Evolutionary conservation across 2,888 invertebrate species (phyloP).

Genomic region (Xanthorhoe spadicearia): DNA sequence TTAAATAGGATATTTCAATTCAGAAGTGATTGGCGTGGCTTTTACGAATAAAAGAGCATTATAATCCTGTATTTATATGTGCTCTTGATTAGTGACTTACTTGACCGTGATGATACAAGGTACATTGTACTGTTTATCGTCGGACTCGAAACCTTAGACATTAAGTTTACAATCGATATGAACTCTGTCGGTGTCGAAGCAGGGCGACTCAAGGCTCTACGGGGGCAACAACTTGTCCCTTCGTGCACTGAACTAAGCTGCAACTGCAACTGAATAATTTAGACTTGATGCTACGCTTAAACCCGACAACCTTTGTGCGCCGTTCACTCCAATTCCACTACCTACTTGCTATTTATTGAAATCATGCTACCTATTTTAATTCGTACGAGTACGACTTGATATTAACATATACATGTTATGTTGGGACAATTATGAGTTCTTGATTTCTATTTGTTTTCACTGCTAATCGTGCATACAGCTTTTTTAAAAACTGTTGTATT

Average conservation of each 20-base stretch:
- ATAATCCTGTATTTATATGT: slow-evolving; percentile 27
- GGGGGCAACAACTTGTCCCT: slow-evolving; percentile 74
- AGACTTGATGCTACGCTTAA: slow-evolving; percentile 51
- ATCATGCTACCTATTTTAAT: slow-evolving; percentile 16
- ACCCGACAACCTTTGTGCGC: slow-evolving; percentile 31
- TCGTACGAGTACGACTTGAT: slow-evolving; percentile 11
- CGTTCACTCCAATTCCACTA: slow-evolving; percentile 26
- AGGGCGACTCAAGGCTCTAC: slow-evolving; percentile 64
- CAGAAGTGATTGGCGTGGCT: not conserved
- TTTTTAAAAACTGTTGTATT: slow-evolving; percentile 9
- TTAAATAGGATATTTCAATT: not conserved
- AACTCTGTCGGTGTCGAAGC: slow-evolving; percentile 47
- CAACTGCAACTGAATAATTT: slow-evolving; percentile 62
- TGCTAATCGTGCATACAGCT: not conserved
- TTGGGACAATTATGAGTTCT: slow-evolving; percentile 3
- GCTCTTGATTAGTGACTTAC: slow-evolving; percentile 36
- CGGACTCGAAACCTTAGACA: slow-evolving; percentile 32
- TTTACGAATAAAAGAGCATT: slow-evolving; percentile 32
- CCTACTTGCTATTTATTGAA: slow-evolving; percentile 27
- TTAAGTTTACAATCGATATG: slow-evolving; percentile 40
- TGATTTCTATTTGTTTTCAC: not conserved
- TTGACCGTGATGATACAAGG: slow-evolving; percentile 41
- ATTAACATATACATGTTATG: slow-evolving; percentile 2
- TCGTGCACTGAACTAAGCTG: slow-evolving; percentile 70
- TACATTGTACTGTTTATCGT: slow-evolving; percentile 36